A percentile compares a stretch with the other conserved stretches of the same genome.
Evolutionary conservation across 1,140 invertebrate genomes (phyloP).

Genomic region (Calycopis cecrops): DNA sequence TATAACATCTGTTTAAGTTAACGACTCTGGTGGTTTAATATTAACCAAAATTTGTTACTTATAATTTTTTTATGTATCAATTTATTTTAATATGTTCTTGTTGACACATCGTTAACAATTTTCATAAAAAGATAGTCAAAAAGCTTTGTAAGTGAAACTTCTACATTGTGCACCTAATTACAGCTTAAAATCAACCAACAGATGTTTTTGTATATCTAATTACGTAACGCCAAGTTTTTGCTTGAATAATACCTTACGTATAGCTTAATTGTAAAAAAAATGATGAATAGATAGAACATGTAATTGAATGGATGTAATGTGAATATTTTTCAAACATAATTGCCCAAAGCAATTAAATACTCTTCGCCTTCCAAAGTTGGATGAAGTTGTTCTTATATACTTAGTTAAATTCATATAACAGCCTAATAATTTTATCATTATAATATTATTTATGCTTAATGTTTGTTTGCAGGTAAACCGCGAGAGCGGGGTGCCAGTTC

Average conservation of each 20-base stretch:
- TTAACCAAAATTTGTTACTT: no score
- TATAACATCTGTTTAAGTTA: no score
- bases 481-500: constrained; percentile 54
- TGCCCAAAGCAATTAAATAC: no score
- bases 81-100: no score
- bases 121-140: no score
- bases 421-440: constrained; percentile 5
- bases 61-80: no score
- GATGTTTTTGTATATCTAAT: not conserved
- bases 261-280: not conserved
- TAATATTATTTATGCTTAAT: constrained; percentile 18
- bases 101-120: no score
- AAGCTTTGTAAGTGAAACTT: no score
- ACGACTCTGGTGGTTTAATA: no score
- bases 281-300: not conserved
- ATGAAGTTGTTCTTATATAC: no score
- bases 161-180: not conserved
- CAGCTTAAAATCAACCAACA: not conserved
- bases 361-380: no score
- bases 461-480: constrained; percentile 60
- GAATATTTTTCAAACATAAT: not conserved
- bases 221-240: constrained; percentile 1
- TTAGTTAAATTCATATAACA: not conserved
- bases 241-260: not conserved
- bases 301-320: not conserved